Conservation (phyloP, 2,797 vertebrate genomes). For the Phalloptychus januarius region DNA sequence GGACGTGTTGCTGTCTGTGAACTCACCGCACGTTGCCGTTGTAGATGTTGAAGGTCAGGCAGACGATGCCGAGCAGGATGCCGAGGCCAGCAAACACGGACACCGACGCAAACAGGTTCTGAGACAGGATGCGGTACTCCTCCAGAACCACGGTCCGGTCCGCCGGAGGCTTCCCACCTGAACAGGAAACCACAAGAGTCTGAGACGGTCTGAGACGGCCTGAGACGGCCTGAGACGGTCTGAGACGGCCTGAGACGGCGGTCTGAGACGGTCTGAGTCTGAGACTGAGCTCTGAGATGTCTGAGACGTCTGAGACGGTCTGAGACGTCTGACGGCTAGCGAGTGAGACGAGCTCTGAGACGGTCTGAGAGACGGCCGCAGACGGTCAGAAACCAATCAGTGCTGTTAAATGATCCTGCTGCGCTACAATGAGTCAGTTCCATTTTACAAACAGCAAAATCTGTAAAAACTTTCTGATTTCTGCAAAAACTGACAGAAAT, state of each 20-base stretch:
- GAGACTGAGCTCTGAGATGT: no score
- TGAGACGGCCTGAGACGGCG: not conserved
- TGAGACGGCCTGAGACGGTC: not conserved
- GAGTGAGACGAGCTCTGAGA: no score
- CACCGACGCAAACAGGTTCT: conserved; percentile 94
- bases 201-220: not conserved
- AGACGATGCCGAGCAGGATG: conserved; percentile 91
- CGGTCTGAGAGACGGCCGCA: no score
- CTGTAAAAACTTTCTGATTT: not conserved
- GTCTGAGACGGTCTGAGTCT: not conserved
- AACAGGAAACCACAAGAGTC: not conserved
- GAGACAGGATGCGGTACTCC: conserved; percentile 90
- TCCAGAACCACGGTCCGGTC: conserved; percentile 92
- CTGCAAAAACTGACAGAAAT: not conserved
- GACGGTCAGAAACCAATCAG: not conserved
- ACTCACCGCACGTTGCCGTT: conserved; percentile 93
- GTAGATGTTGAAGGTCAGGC: conserved; percentile 97
- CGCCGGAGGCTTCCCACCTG: conserved; percentile 88
- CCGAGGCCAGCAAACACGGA: conserved; percentile 92
- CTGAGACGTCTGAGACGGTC: no score
- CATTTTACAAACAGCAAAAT: not conserved
- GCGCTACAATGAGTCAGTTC: not conserved
- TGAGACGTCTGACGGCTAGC: no score
- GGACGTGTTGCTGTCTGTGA: not conserved
- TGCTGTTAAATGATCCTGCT: not conserved